Conservation (phyloP, 2,113 vertebrate genomes). For the Nothobranchius furzeri region DNA sequence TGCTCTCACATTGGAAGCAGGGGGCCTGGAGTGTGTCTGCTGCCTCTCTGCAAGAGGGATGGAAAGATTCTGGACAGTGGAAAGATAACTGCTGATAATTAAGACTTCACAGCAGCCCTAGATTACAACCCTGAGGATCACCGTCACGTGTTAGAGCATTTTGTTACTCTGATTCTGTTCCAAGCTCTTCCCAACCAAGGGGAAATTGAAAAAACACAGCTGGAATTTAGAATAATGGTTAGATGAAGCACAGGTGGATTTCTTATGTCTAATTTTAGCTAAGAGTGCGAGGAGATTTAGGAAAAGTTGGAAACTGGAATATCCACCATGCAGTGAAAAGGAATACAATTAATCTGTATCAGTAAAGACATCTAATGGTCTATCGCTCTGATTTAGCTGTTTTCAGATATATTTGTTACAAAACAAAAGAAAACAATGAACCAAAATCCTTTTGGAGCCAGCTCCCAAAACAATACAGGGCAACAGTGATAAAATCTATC, state of each 20-base stretch:
- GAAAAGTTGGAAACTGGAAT: too few species aligned
- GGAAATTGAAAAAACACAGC: not conserved
- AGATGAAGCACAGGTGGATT: too few species aligned
- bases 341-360: too few species aligned
- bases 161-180: constrained; percentile 10
- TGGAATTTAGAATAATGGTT: too few species aligned
- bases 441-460: not conserved
- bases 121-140: constrained; percentile 52
- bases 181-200: not conserved
- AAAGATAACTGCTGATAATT: constrained; percentile 60
- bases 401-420: constrained; percentile 15
- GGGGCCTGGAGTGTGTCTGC: constrained; percentile 69
- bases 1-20: constrained; percentile 53
- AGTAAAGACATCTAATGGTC: not conserved
- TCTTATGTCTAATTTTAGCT: too few species aligned
- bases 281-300: too few species aligned
- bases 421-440: not conserved
- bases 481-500: not conserved
- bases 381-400: not conserved
- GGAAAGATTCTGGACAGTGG: constrained; percentile 50
- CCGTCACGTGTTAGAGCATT: constrained; percentile 7
- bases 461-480: not conserved
- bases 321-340: too few species aligned
- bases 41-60: constrained; percentile 34
- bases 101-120: constrained; percentile 42